Percentiles rank a stretch among this genome's conserved stretches.
phyloP scores from a whole-genome alignment of 2,888 invertebrate species.

The Deilephila porcellus region DNA sequence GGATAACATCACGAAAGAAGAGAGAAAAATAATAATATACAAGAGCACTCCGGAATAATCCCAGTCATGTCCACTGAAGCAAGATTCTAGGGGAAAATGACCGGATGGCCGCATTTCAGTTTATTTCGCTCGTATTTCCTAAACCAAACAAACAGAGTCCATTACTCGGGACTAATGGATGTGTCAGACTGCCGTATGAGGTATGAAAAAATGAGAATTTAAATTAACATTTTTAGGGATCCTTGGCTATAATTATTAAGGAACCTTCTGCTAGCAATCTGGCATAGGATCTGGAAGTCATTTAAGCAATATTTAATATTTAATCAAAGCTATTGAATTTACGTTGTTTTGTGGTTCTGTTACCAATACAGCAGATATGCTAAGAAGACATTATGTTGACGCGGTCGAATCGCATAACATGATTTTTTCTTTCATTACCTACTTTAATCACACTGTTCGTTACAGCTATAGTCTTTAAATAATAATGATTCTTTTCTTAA shows the following conservation, averaged over 20 bases:
- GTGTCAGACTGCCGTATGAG: constrained; percentile 37
- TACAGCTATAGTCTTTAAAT: too few relatives aligned
- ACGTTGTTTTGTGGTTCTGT: too few relatives aligned
- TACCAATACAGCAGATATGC: too few relatives aligned
- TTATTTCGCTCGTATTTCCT: constrained; percentile 13
- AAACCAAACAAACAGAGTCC: constrained; percentile 36
- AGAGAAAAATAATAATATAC: neutral
- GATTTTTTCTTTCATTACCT: too few relatives aligned
- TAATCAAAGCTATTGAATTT: too few relatives aligned
- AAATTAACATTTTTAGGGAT: neutral
- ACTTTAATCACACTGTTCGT: too few relatives aligned
- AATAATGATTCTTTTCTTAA: too few relatives aligned
- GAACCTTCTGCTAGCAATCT: neutral
- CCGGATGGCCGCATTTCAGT: neutral
- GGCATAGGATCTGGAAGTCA: too few relatives aligned
- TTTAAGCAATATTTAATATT: too few relatives aligned
- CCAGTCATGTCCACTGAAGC: neutral
- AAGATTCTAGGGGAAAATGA: neutral
- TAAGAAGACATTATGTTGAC: too few relatives aligned
- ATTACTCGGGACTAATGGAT: constrained; percentile 49
- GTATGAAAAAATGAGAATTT: constrained; percentile 35
- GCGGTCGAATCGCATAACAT: too few relatives aligned
- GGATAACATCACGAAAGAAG: too few relatives aligned
- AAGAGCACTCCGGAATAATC: neutral
- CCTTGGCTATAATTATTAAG: neutral